Base-by-base conservation (phyloP, 2,113 vertebrate species). In the Sphyrna mokarran region DNA sequence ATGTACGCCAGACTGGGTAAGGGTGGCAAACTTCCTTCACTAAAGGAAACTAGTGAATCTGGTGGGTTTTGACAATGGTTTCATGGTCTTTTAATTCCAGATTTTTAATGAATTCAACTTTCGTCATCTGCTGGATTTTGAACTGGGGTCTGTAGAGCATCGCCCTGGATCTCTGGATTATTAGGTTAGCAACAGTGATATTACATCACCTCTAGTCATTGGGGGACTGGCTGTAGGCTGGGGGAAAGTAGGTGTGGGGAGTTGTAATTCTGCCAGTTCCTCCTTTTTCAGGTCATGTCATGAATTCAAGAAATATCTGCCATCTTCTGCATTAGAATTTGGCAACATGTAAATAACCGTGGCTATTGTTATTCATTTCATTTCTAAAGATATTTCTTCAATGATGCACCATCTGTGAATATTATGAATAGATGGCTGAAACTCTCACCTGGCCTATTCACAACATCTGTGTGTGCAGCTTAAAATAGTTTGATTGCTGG, bases 401-500 rank as follows among this genome's bases (percentile, higher is more conserved):
- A 66, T n/a, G 61, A 16, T 37, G 63, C 26, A 54, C 48, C 54
- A 14, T 37, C 61, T 33, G 37, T 66, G 33, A 66, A 20, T 16
- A 37, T 37, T n/a, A 63, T 1, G 37, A 66, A 91, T n/a, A 66
- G 33, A 58, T 18, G 63, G 61, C 33, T 66, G 33, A 66, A 61
- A 66, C 61, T 66, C 5, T 66, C 61, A 66, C 14, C 89, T 66
- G 63, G 61, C 14, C 66, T 18, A 91, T 91, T 37, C 89, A 91
- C 54, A 33, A 29, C 43, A 58, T 23, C 4, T 66, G 5, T 37
- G 37, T 90, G 2, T 20, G 37, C 58, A 66, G 33, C 66, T 91
- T 66, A 61, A 91, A 58, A n/a, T 90, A 33, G 66, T 18, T 37
- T 66, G 89, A 91, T 91, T 91, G n/a, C 61, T 91, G 80, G 80